Evolutionary conservation across 2,113 vertebrate genomes (phyloP), one percentile per base, ranked within the genome.

Genomic region (Heterocephalus glaber): DNA sequence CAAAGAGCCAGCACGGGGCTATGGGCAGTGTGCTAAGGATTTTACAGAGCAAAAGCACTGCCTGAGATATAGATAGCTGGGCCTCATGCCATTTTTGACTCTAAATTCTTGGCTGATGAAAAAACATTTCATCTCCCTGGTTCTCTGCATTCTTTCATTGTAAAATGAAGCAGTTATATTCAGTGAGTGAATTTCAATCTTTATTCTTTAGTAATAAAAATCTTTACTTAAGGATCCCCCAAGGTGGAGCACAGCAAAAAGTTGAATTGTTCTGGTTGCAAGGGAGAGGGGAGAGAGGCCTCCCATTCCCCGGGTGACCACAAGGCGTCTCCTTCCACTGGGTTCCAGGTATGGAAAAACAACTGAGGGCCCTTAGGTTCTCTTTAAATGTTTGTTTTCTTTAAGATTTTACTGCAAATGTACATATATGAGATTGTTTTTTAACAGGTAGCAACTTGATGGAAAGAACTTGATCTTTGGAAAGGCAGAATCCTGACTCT

Each of bases 11-110:
- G 49, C 0, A 11, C 2, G 9, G 11, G 19, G 22, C 17, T 7
- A 7, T 30, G 9, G 9, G 2, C 2, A 0, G 30, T 9, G 24
- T 7, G 17, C n/a, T 38, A 44, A 81, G 72, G 47, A 52, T 13
- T 72, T 26, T 6, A 14, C 7, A 11, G 0, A 47, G 35, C 77
- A 60, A 61, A 63, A 77, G 3, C 9, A 52, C 13, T 49, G 19
- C 77, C 28, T 0, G 0, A 26, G 11, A 35, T 16, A 26, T 5
- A 5, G 22, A 28, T 9, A 20, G 28, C 56, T n/a, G 58, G 7
- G 38, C 16, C 61, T 77, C 13, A 9, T 52, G 35, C 30, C 33
- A 47, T n/a, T 12, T 74, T 66, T 54, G 9, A 10, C 24, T 76
- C 24, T 41, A 58, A 77, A 35, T 7, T 80, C 81, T 66, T 38